Percentiles rank a stretch among this genome's conserved stretches.
phyloP scores from a whole-genome alignment of 2,113 vertebrate species.

The Neolamprologus sp. region DNA sequence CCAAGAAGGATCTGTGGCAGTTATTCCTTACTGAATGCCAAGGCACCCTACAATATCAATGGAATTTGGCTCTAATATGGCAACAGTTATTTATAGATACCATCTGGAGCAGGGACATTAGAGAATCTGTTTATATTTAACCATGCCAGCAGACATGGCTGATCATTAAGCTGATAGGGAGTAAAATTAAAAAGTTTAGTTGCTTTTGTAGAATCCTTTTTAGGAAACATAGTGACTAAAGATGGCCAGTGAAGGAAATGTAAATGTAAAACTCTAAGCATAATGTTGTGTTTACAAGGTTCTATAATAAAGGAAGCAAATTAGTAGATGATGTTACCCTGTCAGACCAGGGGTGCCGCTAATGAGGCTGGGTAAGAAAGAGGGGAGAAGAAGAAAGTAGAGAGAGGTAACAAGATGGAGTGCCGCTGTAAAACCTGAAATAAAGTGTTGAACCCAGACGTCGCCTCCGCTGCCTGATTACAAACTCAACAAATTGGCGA shows the following conservation, averaged over 20 bases:
- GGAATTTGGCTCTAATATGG: background rate
- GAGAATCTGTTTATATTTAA: slow-evolving; percentile 4
- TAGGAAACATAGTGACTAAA: background rate
- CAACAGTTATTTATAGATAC: background rate
- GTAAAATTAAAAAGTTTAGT: background rate
- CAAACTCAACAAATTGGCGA: background rate
- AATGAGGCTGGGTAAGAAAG: background rate
- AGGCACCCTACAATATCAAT: background rate
- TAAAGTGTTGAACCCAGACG: background rate
- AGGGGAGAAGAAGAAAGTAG: background rate
- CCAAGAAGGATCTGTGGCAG: background rate
- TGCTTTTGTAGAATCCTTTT: background rate
- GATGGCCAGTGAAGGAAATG: background rate
- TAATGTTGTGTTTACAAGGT: background rate
- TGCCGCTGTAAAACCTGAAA: background rate
- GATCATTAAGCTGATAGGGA: background rate
- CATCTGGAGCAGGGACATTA: background rate
- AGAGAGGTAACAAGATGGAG: background rate
- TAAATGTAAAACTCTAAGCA: background rate
- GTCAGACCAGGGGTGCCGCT: background rate
- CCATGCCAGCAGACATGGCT: background rate
- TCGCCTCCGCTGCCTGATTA: background rate
- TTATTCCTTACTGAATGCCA: background rate
- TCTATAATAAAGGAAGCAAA: background rate
- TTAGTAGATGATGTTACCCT: background rate